Evolutionary conservation across 1,140 invertebrate species (phyloP).

Genomic region (Metopolophium dirhodum): DNA sequence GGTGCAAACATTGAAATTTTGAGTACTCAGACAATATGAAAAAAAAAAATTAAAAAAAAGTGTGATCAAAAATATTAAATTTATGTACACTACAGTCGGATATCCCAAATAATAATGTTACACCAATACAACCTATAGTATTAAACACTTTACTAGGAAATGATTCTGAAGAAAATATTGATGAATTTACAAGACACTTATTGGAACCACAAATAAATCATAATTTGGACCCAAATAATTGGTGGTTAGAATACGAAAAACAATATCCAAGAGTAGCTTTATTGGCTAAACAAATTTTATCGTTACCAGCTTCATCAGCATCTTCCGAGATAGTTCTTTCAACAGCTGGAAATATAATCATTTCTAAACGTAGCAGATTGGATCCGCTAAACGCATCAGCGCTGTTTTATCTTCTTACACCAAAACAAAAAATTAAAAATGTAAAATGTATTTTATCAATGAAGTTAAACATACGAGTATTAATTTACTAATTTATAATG

Average conservation of each 20-base stretch:
- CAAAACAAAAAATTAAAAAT: constrained; percentile 17
- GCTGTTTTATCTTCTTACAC: constrained; percentile 12
- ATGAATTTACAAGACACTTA: constrained; percentile 23
- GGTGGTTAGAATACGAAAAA: constrained; percentile 23
- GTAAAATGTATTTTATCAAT: constrained; percentile 21
- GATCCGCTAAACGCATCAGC: not conserved
- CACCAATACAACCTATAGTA: constrained; percentile 4
- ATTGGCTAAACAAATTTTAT: constrained; percentile 33
- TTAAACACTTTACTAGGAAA: constrained; percentile 21
- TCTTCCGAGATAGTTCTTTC: constrained; percentile 36
- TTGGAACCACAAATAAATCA: constrained; percentile 24
- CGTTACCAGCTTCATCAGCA: constrained; percentile 22
- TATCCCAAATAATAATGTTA: not conserved
- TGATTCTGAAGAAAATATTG: constrained; percentile 18
- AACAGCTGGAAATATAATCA: constrained; percentile 26
- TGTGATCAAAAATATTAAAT: constrained; percentile 9
- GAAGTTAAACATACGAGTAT: not conserved
- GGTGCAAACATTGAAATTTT: constrained; percentile 27
- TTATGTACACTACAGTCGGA: not conserved
- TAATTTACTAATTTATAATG: constrained; percentile 14
- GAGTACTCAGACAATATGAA: not conserved
- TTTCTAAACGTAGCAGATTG: not conserved
- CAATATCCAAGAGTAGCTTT: constrained; percentile 17
- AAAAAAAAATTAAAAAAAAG: no score
- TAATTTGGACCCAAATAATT: constrained; percentile 39